phyloP scores from a whole-genome alignment of 2,797 vertebrate genomes.

The Cyclura pinguis region DNA sequence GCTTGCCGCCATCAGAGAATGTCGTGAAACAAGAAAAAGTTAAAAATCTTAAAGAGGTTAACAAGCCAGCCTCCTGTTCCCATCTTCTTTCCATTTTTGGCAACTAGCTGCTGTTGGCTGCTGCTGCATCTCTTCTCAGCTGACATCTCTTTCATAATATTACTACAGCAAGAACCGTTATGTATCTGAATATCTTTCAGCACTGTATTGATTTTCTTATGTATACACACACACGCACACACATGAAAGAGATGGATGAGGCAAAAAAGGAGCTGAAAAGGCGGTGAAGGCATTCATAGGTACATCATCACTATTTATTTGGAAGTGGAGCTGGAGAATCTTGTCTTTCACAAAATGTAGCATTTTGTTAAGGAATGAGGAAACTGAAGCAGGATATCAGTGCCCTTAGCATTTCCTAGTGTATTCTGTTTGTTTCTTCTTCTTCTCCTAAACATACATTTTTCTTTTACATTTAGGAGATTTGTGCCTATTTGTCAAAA shows the following conservation, averaged over 20 bases:
- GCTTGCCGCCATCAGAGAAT: not conserved
- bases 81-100: not conserved
- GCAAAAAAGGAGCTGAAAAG: not conserved
- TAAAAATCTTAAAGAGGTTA: conserved; percentile 22
- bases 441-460: not conserved
- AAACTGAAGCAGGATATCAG: not conserved
- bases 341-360: not conserved
- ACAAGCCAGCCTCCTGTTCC: conserved; percentile 18
- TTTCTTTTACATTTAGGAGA: not conserved
- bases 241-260: not conserved
- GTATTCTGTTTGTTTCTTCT: not conserved
- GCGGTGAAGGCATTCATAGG: not conserved
- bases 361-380: not conserved
- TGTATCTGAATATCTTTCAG: not conserved
- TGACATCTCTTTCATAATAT: not conserved
- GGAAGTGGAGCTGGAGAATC: not conserved
- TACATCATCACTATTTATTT: not conserved
- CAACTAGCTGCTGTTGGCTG: not conserved
- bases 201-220: not conserved
- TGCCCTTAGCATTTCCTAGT: not conserved
- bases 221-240: too few relatives aligned
- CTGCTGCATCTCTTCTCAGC: not conserved
- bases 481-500: conserved; percentile 26
- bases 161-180: not conserved
- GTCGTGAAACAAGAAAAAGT: not conserved